Base-by-base conservation (phyloP, 2,113 vertebrate genomes). In the Solea solea region DNA sequence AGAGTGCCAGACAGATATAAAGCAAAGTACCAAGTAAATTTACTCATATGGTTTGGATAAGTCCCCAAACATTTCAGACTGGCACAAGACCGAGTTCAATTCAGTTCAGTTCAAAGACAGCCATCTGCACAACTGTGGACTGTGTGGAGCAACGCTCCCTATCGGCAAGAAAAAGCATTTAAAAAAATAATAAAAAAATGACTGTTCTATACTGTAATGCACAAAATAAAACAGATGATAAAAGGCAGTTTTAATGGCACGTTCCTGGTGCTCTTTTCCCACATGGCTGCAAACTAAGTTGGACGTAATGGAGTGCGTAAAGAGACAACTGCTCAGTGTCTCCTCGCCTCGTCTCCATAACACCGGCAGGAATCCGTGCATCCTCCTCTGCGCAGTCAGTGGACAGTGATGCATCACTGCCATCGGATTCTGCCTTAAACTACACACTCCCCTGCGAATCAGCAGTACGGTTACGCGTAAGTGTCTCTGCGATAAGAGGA, bases 111-210 rank as follows among this genome's bases (percentile, higher is more conserved):
- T 89, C 79, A 86, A 72, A 84, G 68, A 65, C 76, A 80, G 83
- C 85, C 76, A 87, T 84, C 85, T 85, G 78, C 68, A 76, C 81
- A 76, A 81, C 50, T 69, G 54, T 71, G 67, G 34, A 34, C 34
- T 34, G 34, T 34, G 34, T 34, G 34, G 34, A 34, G 83, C 86
- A 88, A 86, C 95, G 93, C 93, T 93, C 94, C 91, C 93, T 95
- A 86, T 95, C 93, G 94, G 94, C 89, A 81, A 88, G 74, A 58
- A 60, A 71, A 50, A 88, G 89, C 82, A 93, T 10, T 10, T 10
- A 10, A 45, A 45, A 45, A 45, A 10, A 13, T 2, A 12, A 34
- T 54, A 49, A 48, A 15, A 13, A 72, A 42, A 34, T 6, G 34
- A 54, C 53, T 21, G 62, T 50, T 60, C 25, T 50, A 53, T 52